phyloP scores from a whole-genome alignment of 2,888 invertebrate genomes.

The Euplagia quadripunctaria region DNA sequence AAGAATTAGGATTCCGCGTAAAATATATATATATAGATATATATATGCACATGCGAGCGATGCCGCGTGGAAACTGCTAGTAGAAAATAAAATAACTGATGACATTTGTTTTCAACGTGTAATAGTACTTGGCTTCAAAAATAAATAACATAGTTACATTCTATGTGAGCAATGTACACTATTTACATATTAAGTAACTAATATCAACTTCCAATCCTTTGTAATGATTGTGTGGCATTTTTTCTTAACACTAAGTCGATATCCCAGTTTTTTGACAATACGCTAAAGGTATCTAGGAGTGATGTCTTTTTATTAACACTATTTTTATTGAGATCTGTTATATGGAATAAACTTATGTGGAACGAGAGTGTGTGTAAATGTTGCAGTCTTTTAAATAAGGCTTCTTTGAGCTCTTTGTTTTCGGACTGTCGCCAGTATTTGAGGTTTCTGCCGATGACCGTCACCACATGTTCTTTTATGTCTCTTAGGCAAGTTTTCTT shows the following conservation, averaged over 20 bases:
- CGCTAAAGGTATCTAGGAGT: slow-evolving; percentile 66
- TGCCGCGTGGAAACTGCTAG: no score
- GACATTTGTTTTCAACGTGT: slow-evolving; percentile 63
- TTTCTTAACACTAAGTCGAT: slow-evolving; percentile 71
- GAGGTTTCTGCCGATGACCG: slow-evolving; percentile 83
- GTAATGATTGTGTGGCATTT: slow-evolving; percentile 54
- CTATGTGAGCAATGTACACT: slow-evolving; percentile 81
- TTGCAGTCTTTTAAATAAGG: slow-evolving; percentile 75
- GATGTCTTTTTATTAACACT: slow-evolving; percentile 59
- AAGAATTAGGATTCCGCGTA: no score
- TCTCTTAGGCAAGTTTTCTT: slow-evolving; percentile 82
- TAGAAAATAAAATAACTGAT: slow-evolving; percentile 4
- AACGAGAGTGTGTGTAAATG: slow-evolving; percentile 75
- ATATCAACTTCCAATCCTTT: slow-evolving; percentile 57
- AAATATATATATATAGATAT: no score
- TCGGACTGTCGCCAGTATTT: slow-evolving; percentile 84
- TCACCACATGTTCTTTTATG: slow-evolving; percentile 82
- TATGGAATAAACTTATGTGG: slow-evolving; percentile 72
- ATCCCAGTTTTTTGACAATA: slow-evolving; percentile 73
- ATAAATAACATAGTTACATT: slow-evolving; percentile 75
- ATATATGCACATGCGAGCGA: no score
- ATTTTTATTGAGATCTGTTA: slow-evolving; percentile 68
- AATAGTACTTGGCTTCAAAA: slow-evolving; percentile 74
- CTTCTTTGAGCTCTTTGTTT: slow-evolving; percentile 65
- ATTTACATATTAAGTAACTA: slow-evolving; percentile 72